Percentiles rank a stretch among this genome's conserved stretches.
These are phyloP conservation scores for Aphelinus certus DNA, from an alignment of 1,140 invertebrate genomes.

Conservation along the genomic window DNA sequence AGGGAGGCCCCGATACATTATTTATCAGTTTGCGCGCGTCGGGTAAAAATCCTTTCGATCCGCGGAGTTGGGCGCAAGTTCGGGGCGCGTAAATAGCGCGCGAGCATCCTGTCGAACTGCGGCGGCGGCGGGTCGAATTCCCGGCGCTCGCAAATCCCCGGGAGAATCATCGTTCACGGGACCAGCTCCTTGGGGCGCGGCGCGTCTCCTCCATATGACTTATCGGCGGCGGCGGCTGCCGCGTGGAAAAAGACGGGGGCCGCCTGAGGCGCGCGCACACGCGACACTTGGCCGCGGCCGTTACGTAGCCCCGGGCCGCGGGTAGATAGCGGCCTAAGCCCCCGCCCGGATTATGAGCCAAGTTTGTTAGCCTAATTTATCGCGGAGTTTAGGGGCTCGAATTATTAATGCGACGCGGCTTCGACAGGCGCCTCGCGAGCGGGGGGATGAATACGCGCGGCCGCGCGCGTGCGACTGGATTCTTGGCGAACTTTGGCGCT, in stretches of 20 bases:
- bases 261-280: slow-evolving; percentile 16
- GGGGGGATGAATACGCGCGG: slow-evolving; percentile 12
- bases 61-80: neutral
- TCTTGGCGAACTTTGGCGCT: neutral
- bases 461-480: neutral
- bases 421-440: slow-evolving; percentile 6
- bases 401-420: slow-evolving; percentile 46
- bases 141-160: slow-evolving; percentile 41
- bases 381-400: slow-evolving; percentile 42
- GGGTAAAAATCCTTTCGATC: neutral
- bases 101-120: slow-evolving; percentile 31
- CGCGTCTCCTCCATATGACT: slow-evolving; percentile 29
- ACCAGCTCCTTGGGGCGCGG: slow-evolving; percentile 9
- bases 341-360: slow-evolving; percentile 30
- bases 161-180: slow-evolving; percentile 46
- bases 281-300: slow-evolving; percentile 4
- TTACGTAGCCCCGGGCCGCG: neutral
- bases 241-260: slow-evolving; percentile 37
- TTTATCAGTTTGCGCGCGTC: neutral
- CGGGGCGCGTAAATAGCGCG: slow-evolving; percentile 11
- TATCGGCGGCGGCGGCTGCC: slow-evolving; percentile 42
- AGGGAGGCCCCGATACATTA: neutral
- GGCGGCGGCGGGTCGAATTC: slow-evolving; percentile 34
- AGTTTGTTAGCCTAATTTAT: slow-evolving; percentile 53
- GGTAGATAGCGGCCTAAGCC: slow-evolving; percentile 1